Evolutionary conservation across 2,888 invertebrate genomes (phyloP).

Genomic region (Cacoxenus indagator): DNA sequence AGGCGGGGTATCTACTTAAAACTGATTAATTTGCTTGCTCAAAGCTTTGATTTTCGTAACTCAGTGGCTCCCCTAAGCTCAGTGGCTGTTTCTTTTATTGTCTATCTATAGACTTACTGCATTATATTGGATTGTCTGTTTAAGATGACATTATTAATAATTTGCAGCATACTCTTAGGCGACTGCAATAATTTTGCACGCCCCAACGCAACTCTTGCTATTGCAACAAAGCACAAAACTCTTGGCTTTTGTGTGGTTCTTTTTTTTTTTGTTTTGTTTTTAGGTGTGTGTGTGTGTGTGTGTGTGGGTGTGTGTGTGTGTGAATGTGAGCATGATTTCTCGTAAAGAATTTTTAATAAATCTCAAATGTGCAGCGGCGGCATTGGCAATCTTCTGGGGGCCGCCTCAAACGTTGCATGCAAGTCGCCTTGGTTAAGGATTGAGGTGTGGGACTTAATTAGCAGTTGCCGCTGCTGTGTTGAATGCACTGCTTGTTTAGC

Average conservation of each 20-base stretch:
- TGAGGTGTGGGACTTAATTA: conserved; percentile 66
- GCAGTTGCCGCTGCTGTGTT: conserved; percentile 49
- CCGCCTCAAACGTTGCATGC: conserved; percentile 24
- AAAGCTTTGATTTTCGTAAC: not conserved
- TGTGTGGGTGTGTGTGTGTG: conserved; percentile 31
- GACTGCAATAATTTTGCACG: conserved; percentile 31
- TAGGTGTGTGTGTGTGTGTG: conserved; percentile 30
- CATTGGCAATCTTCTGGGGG: conserved; percentile 33
- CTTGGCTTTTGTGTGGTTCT: conserved; percentile 27
- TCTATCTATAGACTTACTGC: conserved; percentile 56
- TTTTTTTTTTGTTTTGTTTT: conserved; percentile 31
- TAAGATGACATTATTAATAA: conserved; percentile 69
- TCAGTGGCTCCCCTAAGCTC: not conserved
- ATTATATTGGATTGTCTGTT: conserved; percentile 65
- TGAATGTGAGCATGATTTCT: conserved; percentile 28
- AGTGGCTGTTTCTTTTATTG: conserved; percentile 27
- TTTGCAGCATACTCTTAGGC: conserved; percentile 64
- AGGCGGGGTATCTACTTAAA: not conserved
- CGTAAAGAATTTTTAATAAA: conserved; percentile 69
- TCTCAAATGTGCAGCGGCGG: conserved; percentile 66
- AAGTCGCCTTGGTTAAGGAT: conserved; percentile 14
- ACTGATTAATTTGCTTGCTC: not conserved
- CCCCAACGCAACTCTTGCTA: conserved; percentile 28
- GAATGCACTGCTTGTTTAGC: conserved; percentile 50
- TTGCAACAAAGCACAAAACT: not conserved